These are phyloP conservation scores for Miltochrista miniata DNA, from an alignment of 2,888 invertebrate species.

Conservation along the genomic window DNA sequence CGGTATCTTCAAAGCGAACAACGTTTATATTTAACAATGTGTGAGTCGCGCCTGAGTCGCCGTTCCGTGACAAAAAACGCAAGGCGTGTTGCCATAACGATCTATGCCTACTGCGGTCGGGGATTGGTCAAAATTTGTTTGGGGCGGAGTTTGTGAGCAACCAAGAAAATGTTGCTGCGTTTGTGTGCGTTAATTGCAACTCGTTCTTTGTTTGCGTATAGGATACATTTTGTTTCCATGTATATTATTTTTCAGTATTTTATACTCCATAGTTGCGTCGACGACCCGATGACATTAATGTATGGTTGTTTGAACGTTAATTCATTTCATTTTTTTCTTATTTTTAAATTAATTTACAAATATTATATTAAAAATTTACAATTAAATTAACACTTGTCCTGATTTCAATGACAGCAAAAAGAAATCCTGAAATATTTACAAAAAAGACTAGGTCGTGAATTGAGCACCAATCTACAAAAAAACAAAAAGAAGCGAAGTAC, in stretches of 20 bases:
- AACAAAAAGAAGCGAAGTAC: too few species aligned
- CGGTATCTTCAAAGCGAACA: constrained; percentile 77
- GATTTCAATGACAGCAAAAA: too few species aligned
- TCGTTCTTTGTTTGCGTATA: constrained; percentile 70
- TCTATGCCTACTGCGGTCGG: constrained; percentile 69
- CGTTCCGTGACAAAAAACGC: constrained; percentile 80
- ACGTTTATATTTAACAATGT: constrained; percentile 77
- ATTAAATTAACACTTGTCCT: too few species aligned
- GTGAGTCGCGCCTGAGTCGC: constrained; percentile 83
- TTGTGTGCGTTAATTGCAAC: constrained; percentile 81
- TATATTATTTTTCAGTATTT: constrained; percentile 63
- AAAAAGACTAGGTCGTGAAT: too few species aligned
- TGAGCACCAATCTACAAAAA: too few species aligned
- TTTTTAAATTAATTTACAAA: too few species aligned
- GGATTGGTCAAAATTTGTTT: constrained; percentile 76
- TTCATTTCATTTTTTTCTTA: background rate
- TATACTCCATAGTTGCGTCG: constrained; percentile 14
- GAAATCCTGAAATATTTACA: too few species aligned
- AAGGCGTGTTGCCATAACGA: constrained; percentile 80
- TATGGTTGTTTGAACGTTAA: background rate
- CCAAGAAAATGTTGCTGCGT: constrained; percentile 57
- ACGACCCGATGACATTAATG: constrained; percentile 5
- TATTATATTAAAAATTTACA: too few species aligned
- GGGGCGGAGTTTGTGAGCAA: constrained; percentile 76
- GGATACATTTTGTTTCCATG: constrained; percentile 61